phyloP scores from a whole-genome alignment of 2,888 invertebrate species.

The Venusia cambrica region DNA sequence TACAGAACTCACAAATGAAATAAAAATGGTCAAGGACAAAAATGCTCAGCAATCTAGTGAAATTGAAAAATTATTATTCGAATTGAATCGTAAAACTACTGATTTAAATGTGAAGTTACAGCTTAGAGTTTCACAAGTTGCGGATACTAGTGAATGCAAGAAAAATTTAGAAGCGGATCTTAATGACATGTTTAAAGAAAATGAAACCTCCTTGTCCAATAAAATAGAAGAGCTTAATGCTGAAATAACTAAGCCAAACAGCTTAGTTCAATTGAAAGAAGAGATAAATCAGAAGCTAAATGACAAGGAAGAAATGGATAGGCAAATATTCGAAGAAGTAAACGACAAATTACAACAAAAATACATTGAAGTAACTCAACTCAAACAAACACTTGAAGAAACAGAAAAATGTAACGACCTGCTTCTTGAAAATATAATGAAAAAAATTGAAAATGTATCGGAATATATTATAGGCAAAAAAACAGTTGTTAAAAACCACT shows the following conservation, averaged over 20 bases:
- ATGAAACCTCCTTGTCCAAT: conserved; percentile 19
- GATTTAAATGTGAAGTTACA: conserved; percentile 16
- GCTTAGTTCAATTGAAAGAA: conserved; percentile 31
- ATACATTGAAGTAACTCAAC: conserved; percentile 25
- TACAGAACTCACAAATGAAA: conserved; percentile 20
- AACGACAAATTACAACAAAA: conserved; percentile 34
- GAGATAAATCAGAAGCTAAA: conserved; percentile 27
- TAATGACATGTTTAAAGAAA: conserved; percentile 25
- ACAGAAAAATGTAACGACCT: conserved; percentile 31
- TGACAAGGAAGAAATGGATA: conserved; percentile 29
- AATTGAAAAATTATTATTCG: conserved; percentile 16
- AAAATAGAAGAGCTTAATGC: conserved; percentile 24
- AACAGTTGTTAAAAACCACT: conserved; percentile 3
- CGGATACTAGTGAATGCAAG: conserved; percentile 1
- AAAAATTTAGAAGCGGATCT: conserved; percentile 24
- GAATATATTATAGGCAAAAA: conserved; percentile 14
- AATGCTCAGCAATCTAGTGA: conserved; percentile 10
- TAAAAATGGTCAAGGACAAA: conserved; percentile 8
- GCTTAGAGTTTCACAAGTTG: conserved; percentile 8
- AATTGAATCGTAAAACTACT: conserved; percentile 21
- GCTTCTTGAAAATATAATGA: conserved; percentile 38
- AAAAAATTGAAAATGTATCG: conserved; percentile 35
- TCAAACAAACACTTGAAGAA: conserved; percentile 27
- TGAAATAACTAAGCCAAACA: conserved; percentile 24
- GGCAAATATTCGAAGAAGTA: conserved; percentile 26